A percentile compares a stretch with the other conserved stretches of the same genome.
Conservation (phyloP, 2,113 vertebrate species). For the Oenanthe oenanthe region DNA sequence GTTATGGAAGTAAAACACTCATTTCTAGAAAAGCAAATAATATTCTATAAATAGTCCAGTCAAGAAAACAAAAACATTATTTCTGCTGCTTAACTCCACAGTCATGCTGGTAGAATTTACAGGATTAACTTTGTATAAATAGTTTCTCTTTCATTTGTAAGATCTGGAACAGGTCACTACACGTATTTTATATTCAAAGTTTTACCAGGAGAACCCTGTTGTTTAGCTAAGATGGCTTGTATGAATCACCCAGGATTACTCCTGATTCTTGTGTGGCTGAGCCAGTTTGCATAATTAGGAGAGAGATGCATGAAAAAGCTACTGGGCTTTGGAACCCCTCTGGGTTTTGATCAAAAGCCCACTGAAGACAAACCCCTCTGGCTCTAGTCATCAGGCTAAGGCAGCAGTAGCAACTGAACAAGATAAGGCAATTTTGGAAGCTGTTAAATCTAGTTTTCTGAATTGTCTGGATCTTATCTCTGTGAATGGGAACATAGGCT, state of each 20-base stretch:
- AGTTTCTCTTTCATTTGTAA: conserved; percentile 32
- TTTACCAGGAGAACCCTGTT: conserved; percentile 8
- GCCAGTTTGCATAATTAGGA: conserved; percentile 12
- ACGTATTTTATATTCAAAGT: neutral
- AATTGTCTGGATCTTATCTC: accelerated
- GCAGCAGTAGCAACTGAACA: neutral
- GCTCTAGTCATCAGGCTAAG: neutral
- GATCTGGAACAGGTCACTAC: conserved; percentile 34
- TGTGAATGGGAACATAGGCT: neutral
- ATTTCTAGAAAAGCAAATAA: conserved; percentile 22
- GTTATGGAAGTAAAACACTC: neutral
- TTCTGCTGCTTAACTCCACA: neutral
- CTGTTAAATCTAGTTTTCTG: neutral
- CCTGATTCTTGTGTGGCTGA: conserved; percentile 18
- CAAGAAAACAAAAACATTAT: conserved; percentile 14
- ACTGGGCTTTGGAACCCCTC: conserved; percentile 14
- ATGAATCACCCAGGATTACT: conserved; percentile 33
- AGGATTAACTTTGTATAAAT: conserved; percentile 25
- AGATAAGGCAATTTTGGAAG: neutral
- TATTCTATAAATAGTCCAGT: conserved; percentile 18
- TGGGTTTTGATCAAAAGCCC: conserved; percentile 33
- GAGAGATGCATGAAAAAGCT: neutral
- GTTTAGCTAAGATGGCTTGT: neutral
- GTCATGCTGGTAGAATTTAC: conserved; percentile 23
- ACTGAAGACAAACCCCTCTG: neutral